Evolutionary conservation across 2,113 vertebrate genomes (phyloP), one percentile per base, ranked within the genome.

Genomic region (Saguinus midas): DNA sequence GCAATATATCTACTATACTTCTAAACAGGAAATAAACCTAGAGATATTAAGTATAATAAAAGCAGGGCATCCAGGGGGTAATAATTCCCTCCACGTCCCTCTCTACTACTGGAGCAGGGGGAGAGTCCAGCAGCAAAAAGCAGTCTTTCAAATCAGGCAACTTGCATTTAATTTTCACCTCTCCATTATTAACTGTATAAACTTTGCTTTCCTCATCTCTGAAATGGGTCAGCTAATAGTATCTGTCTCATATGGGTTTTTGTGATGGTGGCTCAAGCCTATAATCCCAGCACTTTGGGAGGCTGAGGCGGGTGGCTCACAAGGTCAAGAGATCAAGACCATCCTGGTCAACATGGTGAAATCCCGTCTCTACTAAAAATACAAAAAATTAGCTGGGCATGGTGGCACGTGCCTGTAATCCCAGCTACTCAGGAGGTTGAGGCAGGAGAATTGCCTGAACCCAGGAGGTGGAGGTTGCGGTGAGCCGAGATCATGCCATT

Each of bases 61-160:
- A 78, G 40, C 11, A 9, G 27, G 14, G 40, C 4, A 43, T 84
- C n/a, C 45, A 29, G 37, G 7, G 40, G 35, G 37, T 45, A 61
- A 78, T 12, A 85, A 78, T 18, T 35, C 6, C 7, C 5, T 1
- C 6, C 1, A 23, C 1, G 1, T 7, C 20, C 27, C 1, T 75
- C 43, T 25, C 32, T 8, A 5, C 16, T 21, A 27, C 17, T 11
- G 29, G 4, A 40, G 18, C 7, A 14, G 14, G 37, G 37, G 40
- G 23, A 58, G 50, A 58, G 18, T 5, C 29, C 37, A 32, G 55
- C 9, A 18, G 6, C 10, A 10, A 25, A 18, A 89, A 55, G 23
- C 3, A 17, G 7, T 37, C 7, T 29, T 55, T 90, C 68, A 76
- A 37, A 57, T 55, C 2, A 43, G 21, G 29, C 1, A 21, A 23